Percentiles rank a stretch among this genome's conserved stretches.
Evolutionary conservation across 2,797 vertebrate genomes (phyloP).

Genomic region (Enteromius trimaculatus): DNA sequence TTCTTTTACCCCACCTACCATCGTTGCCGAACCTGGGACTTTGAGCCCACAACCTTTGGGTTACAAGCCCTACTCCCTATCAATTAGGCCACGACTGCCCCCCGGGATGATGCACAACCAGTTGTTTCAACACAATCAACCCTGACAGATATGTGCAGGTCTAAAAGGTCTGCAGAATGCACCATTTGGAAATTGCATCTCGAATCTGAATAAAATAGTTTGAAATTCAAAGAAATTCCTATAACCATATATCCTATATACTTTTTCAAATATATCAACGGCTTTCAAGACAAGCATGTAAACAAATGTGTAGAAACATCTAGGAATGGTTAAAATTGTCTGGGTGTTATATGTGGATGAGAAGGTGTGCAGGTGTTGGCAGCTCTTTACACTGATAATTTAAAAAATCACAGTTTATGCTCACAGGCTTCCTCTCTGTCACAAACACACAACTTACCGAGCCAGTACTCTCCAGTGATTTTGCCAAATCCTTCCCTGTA

Average conservation of each 20-base stretch:
- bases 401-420: conserved; percentile 23
- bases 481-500: conserved; percentile 95
- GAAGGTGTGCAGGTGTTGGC: not conserved
- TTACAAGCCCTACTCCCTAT: too few species aligned
- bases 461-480: conserved; percentile 96
- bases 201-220: not conserved
- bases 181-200: not conserved
- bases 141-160: not conserved
- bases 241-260: not conserved
- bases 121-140: not conserved
- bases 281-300: not conserved
- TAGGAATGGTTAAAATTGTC: not conserved
- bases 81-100: too few species aligned
- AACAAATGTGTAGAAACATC: not conserved
- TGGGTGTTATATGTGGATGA: not conserved
- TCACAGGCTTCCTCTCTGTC: conserved; percentile 15
- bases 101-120: not conserved
- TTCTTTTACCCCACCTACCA: too few species aligned
- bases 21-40: too few species aligned
- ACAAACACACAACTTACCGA: conserved; percentile 80
- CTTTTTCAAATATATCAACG: not conserved
- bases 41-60: too few species aligned
- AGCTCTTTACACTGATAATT: not conserved
- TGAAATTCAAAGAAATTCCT: not conserved
- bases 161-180: not conserved